A percentile compares a stretch with the other conserved stretches of the same genome.
Evolutionary conservation across 2,888 invertebrate species (phyloP).

Genomic region (Pyrochroa serraticornis): DNA sequence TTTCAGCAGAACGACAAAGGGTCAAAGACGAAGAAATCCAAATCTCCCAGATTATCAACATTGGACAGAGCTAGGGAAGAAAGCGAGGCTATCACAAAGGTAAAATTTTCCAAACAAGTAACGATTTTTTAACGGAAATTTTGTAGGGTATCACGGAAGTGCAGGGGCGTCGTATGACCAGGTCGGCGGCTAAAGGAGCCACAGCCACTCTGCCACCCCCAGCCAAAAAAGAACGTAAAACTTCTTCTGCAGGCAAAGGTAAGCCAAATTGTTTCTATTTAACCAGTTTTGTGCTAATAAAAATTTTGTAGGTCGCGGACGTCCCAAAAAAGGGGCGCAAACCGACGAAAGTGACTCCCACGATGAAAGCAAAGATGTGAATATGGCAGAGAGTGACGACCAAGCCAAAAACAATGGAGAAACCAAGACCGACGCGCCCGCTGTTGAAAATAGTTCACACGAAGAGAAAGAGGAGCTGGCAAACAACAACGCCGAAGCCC

Average conservation of each 20-base stretch:
- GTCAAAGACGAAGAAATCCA: constrained; percentile 58
- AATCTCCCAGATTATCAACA: constrained; percentile 58
- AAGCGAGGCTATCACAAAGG: constrained; percentile 62
- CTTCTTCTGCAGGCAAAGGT: constrained; percentile 34
- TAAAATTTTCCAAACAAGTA: constrained; percentile 31
- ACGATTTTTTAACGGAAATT: too few relatives aligned
- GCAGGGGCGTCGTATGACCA: constrained; percentile 64
- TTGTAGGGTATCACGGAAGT: constrained; percentile 61
- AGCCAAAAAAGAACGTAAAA: constrained; percentile 59
- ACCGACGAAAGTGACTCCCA: constrained; percentile 52
- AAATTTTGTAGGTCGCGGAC: constrained; percentile 47
- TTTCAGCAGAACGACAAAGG: constrained; percentile 55
- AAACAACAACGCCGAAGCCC: constrained; percentile 51
- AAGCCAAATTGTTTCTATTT: constrained; percentile 6
- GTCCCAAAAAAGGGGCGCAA: constrained; percentile 48
- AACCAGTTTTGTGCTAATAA: constrained; percentile 12
- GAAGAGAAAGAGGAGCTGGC: constrained; percentile 50
- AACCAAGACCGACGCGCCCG: constrained; percentile 42
- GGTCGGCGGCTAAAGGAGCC: constrained; percentile 63
- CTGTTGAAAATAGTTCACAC: constrained; percentile 48
- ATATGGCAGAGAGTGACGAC: constrained; percentile 47
- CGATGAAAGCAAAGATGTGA: constrained; percentile 51
- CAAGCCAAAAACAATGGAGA: constrained; percentile 48
- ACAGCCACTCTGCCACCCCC: constrained; percentile 63
- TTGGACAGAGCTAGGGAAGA: constrained; percentile 61